Conservation (phyloP, 2,888 invertebrate species). For the Volucella inanis region DNA sequence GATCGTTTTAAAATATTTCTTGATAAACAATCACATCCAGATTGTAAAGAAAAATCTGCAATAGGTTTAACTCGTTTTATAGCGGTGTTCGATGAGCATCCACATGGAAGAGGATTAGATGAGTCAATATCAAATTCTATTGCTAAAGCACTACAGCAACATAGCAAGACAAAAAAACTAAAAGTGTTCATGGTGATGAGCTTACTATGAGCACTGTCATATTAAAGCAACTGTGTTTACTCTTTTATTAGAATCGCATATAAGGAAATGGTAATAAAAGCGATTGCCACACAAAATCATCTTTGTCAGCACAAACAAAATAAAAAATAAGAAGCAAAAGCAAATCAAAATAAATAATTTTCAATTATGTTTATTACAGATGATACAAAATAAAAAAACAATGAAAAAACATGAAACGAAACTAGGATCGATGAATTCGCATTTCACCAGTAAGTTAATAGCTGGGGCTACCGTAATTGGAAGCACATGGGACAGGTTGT, state of each 20-base stretch:
- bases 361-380: constrained; percentile 62
- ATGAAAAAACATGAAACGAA: constrained; percentile 60
- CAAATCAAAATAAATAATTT: constrained; percentile 29
- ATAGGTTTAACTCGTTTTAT: constrained; percentile 14
- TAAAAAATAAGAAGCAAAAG: constrained; percentile 12
- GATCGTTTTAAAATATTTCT: constrained; percentile 35
- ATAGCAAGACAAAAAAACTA: constrained; percentile 14
- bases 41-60: constrained; percentile 8
- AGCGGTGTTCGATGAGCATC: constrained; percentile 19
- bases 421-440: constrained; percentile 59
- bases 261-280: constrained; percentile 36
- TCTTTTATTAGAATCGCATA: constrained; percentile 48
- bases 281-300: neutral
- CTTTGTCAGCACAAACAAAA: constrained; percentile 38
- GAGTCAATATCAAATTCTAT: constrained; percentile 3
- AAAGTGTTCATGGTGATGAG: constrained; percentile 44
- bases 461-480: constrained; percentile 67
- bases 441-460: constrained; percentile 60
- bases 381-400: constrained; percentile 44
- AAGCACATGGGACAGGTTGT: constrained; percentile 76
- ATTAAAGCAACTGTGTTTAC: neutral
- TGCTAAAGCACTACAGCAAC: constrained; percentile 19
- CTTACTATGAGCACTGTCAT: constrained; percentile 13
- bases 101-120: constrained; percentile 28
- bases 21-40: constrained; percentile 39